Percentiles rank a stretch among this genome's conserved stretches.
Evolutionary conservation across 2,113 vertebrate species (phyloP).

Genomic region (Ophthalmolycus amberensis): DNA sequence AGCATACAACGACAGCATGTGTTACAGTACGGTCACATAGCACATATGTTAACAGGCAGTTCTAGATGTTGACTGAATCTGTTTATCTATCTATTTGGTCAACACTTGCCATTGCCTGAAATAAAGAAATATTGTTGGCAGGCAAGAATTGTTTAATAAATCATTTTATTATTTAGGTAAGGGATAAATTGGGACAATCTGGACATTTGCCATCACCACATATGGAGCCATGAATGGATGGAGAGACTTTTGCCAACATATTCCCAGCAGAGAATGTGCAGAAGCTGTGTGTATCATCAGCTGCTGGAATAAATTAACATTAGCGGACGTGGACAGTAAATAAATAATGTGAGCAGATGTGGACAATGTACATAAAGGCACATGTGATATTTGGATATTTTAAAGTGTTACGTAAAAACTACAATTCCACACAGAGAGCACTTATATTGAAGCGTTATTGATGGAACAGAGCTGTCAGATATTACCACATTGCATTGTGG

Average conservation of each 20-base stretch:
- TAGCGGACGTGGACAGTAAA: neutral
- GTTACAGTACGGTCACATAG: neutral
- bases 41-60: neutral
- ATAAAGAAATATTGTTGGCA: neutral
- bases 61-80: neutral
- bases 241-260: neutral
- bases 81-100: neutral
- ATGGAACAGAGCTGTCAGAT: too few relatives aligned
- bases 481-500: too few relatives aligned
- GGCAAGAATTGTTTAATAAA: neutral
- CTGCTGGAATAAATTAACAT: neutral
- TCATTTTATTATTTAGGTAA: neutral
- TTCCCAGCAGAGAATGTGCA: neutral
- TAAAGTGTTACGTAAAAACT: neutral
- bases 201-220: slow-evolving; percentile 1
- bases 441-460: too few relatives aligned
- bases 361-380: neutral
- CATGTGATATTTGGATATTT: neutral
- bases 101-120: neutral
- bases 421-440: neutral
- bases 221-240: neutral
- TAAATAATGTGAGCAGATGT: neutral
- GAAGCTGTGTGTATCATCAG: neutral
- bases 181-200: neutral
- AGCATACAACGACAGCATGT: neutral